A percentile compares a stretch with the other conserved stretches of the same genome.
phyloP scores from a whole-genome alignment of 1,140 invertebrate genomes.

The Liolophura sinensis region DNA sequence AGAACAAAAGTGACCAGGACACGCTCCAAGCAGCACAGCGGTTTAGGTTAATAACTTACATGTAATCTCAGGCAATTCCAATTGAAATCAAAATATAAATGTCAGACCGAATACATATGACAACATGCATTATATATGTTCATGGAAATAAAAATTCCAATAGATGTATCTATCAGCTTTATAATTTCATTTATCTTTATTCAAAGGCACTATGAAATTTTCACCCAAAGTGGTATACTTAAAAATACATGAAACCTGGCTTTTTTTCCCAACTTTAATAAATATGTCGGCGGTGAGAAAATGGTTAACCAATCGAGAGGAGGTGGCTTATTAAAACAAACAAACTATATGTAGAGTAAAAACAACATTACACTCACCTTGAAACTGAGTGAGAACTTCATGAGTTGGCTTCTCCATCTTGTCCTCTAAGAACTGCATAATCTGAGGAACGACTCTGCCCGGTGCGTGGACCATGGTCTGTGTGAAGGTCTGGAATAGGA shows the following conservation, averaged over 20 bases:
- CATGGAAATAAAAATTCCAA: too few species aligned
- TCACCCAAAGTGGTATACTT: not conserved
- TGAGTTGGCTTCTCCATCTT: constrained; percentile 70
- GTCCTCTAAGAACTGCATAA: constrained; percentile 74
- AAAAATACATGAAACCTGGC: not conserved
- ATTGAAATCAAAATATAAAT: too few species aligned
- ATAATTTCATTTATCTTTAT: too few species aligned
- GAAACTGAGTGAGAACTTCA: constrained; percentile 70
- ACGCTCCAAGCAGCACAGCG: too few species aligned
- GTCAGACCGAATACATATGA: too few species aligned
- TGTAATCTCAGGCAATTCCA: too few species aligned
- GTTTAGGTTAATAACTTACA: too few species aligned
- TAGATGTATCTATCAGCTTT: too few species aligned
- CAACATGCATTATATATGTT: too few species aligned
- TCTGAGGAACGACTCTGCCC: constrained; percentile 83
- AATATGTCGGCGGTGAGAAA: not conserved
- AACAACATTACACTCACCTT: constrained; percentile 67
- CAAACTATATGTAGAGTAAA: not conserved
- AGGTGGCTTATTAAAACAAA: not conserved
- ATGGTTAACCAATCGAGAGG: not conserved
- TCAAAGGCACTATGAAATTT: too few species aligned
- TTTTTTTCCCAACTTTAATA: not conserved
- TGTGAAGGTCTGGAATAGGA: constrained; percentile 81
- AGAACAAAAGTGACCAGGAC: constrained; percentile 12
- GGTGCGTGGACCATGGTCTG: constrained; percentile 84